Percentiles rank a stretch among this genome's conserved stretches.
Evolutionary conservation across 1,140 invertebrate species (phyloP).

Genomic region (Calephelis nemesis): DNA sequence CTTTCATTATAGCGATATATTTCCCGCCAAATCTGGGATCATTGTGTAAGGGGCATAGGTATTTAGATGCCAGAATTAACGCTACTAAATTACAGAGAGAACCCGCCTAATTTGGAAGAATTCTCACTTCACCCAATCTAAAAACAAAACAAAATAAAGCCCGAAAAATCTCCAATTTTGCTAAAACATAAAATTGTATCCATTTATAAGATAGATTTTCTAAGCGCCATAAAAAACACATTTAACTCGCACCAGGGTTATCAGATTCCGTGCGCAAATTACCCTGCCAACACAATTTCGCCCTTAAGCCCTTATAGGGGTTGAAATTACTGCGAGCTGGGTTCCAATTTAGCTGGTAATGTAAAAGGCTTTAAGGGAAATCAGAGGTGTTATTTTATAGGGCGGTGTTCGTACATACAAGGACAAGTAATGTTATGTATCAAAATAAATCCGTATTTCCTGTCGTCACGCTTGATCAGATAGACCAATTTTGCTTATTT

Average conservation of each 20-base stretch:
- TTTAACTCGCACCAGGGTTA: slow-evolving; percentile 15
- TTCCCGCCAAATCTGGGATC: too few species aligned
- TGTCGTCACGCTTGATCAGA: too few species aligned
- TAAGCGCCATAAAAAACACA: slow-evolving; percentile 17
- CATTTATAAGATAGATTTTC: slow-evolving; percentile 18
- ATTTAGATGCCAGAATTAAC: too few species aligned
- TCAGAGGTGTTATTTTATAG: slow-evolving; percentile 50
- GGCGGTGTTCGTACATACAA: slow-evolving; percentile 25
- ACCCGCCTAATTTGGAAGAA: too few species aligned
- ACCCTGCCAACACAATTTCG: slow-evolving; percentile 18
- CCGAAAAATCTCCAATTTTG: slow-evolving; percentile 3
- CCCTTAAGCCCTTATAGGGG: slow-evolving; percentile 33
- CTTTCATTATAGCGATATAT: too few species aligned
- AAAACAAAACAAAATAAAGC: slow-evolving; percentile 8
- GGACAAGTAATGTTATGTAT: neutral
- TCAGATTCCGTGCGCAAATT: slow-evolving; percentile 18
- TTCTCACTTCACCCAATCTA: too few species aligned
- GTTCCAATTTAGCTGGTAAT: slow-evolving; percentile 57
- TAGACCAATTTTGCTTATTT: too few species aligned
- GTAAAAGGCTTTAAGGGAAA: slow-evolving; percentile 48
- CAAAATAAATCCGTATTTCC: too few species aligned
- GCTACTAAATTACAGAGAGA: too few species aligned
- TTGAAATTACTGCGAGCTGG: slow-evolving; percentile 34
- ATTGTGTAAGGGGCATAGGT: too few species aligned
- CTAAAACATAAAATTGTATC: slow-evolving; percentile 16